Evolutionary conservation across 2,113 vertebrate species (phyloP).

Genomic region (Eonycteris spelaea): DNA sequence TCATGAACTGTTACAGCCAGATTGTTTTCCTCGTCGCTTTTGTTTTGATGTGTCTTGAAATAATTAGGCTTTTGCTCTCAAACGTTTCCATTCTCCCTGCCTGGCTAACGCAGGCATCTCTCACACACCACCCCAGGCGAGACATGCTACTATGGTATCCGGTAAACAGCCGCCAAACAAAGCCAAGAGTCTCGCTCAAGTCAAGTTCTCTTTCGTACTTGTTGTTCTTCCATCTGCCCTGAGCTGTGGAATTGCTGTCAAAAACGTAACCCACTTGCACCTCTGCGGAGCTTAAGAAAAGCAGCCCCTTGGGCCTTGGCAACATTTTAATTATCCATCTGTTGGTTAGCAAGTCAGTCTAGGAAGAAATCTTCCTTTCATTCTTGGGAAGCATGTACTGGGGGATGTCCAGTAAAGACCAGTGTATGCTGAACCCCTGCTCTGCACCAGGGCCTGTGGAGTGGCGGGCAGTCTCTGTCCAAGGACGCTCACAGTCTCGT

Average conservation of each 20-base stretch:
- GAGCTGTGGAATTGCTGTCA: neutral
- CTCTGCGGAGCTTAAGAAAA: neutral
- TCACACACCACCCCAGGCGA: neutral
- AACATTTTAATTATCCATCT: neutral
- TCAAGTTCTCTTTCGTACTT: neutral
- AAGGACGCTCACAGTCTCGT: rapidly evolving
- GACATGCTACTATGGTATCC: conserved; percentile 32
- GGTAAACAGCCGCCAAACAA: conserved; percentile 66
- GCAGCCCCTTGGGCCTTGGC: neutral
- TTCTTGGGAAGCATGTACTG: neutral
- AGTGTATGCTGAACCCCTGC: neutral
- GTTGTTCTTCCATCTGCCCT: neutral
- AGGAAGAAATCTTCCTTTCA: neutral
- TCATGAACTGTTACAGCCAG: neutral
- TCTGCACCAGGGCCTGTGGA: neutral
- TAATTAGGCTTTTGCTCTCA: conserved; percentile 30
- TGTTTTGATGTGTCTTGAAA: conserved; percentile 66
- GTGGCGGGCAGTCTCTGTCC: neutral
- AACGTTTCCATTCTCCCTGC: neutral
- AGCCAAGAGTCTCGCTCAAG: neutral
- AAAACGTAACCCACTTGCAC: neutral
- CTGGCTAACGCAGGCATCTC: neutral
- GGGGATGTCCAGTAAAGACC: neutral
- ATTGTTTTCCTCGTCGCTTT: conserved; percentile 28
- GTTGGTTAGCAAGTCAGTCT: neutral